Evolutionary conservation across 2,113 vertebrate genomes (phyloP).

Genomic region (Fregetta grallaria): DNA sequence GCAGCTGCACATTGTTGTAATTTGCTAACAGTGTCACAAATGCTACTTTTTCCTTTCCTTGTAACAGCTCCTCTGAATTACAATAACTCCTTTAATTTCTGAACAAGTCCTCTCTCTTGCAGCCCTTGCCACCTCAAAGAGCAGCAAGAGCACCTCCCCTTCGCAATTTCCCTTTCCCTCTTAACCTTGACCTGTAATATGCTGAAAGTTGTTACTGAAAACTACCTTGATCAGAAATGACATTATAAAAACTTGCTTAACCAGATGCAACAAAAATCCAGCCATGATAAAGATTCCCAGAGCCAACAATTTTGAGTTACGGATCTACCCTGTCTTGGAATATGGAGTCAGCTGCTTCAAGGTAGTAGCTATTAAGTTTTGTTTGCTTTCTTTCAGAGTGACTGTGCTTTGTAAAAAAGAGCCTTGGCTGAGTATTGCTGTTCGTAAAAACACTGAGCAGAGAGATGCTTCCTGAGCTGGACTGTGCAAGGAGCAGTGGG

Average conservation of each 20-base stretch:
- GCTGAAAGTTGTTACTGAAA: conserved; percentile 51
- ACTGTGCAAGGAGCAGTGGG: background rate
- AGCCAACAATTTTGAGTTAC: background rate
- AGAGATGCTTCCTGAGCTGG: background rate
- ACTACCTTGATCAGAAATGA: conserved; percentile 48
- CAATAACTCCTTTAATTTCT: background rate
- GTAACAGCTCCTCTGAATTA: background rate
- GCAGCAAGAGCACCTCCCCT: background rate
- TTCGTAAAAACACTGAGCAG: background rate
- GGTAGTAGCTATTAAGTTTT: conserved; percentile 27
- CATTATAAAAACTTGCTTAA: background rate
- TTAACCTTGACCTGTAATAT: conserved; percentile 57
- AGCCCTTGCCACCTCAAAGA: background rate
- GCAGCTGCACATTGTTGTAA: background rate
- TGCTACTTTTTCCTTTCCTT: background rate
- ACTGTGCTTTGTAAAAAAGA: conserved; percentile 4
- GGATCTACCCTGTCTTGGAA: background rate
- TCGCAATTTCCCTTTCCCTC: conserved; percentile 44
- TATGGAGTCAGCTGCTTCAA: background rate
- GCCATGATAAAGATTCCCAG: background rate
- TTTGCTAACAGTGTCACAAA: background rate
- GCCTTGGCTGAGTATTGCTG: background rate
- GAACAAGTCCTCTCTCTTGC: background rate
- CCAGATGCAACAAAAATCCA: background rate
- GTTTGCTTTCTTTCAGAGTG: conserved; percentile 30